Conservation (phyloP, 2,797 vertebrate genomes). For the Manis crassicaudata region DNA sequence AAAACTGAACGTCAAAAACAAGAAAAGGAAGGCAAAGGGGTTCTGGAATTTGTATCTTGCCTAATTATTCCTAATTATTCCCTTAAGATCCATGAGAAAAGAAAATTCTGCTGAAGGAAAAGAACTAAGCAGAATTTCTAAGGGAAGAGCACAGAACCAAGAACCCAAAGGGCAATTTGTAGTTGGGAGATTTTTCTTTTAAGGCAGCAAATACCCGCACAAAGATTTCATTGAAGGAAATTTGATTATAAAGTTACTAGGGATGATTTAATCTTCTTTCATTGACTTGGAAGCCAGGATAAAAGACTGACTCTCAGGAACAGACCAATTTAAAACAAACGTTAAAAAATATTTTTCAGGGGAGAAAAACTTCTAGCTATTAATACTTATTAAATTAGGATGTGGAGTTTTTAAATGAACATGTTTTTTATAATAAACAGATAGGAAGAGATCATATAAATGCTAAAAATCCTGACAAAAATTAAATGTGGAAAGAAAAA, state of each 20-base stretch:
- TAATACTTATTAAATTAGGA: background rate
- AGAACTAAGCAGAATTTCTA: slow-evolving; percentile 32
- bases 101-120: background rate
- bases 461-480: background rate
- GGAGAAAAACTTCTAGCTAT: background rate
- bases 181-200: slow-evolving; percentile 47
- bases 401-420: background rate
- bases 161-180: slow-evolving; percentile 51
- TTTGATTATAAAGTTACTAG: slow-evolving; percentile 37
- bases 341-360: background rate
- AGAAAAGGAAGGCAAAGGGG: background rate
- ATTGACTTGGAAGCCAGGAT: slow-evolving; percentile 7
- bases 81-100: background rate
- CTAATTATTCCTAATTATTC: slow-evolving; percentile 52
- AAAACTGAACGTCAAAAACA: background rate
- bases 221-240: slow-evolving; percentile 52
- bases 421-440: background rate
- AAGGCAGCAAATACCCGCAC: slow-evolving; percentile 48
- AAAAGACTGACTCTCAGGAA: slow-evolving; percentile 34
- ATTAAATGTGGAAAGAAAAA: background rate
- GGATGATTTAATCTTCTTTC: background rate
- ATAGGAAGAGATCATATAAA: background rate
- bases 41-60: slow-evolving; percentile 23
- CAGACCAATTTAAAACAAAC: background rate
- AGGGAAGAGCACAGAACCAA: background rate